Conservation (phyloP, 2,888 invertebrate species). For the Tupiocoris notatus region DNA sequence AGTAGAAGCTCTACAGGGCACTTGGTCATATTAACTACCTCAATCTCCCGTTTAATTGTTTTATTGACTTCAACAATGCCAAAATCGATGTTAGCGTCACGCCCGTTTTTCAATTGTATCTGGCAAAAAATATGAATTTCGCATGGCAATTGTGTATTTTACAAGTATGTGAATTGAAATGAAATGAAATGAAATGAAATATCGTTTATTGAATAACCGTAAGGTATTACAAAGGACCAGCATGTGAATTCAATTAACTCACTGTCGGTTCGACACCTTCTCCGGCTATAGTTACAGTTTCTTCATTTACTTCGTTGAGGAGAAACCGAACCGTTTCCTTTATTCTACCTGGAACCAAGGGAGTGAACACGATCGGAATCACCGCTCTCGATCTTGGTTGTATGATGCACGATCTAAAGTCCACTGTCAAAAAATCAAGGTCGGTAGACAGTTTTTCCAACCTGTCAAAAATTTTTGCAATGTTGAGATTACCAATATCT, state of each 20-base stretch:
- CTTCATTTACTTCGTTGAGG: slow-evolving; percentile 25
- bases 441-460: slow-evolving; percentile 18
- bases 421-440: slow-evolving; percentile 1
- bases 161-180: no score
- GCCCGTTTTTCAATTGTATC: slow-evolving; percentile 11
- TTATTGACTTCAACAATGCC: slow-evolving; percentile 13
- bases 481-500: no score
- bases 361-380: slow-evolving; percentile 7
- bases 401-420: slow-evolving; percentile 9
- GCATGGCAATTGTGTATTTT: no score
- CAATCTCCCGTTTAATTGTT: slow-evolving; percentile 8
- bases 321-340: not conserved
- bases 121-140: not conserved
- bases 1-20: not conserved
- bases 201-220: no score
- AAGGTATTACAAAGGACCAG: no score
- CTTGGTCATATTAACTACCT: slow-evolving; percentile 8
- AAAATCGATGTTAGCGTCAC: slow-evolving; percentile 21
- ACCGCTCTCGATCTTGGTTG: slow-evolving; percentile 11
- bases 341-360: not conserved
- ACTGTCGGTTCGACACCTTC: slow-evolving; percentile 8
- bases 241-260: no score
- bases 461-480: no score
- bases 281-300: slow-evolving; percentile 5
- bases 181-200: no score